phyloP scores from a whole-genome alignment of 2,888 invertebrate species.

The Drosophila neutralis region DNA sequence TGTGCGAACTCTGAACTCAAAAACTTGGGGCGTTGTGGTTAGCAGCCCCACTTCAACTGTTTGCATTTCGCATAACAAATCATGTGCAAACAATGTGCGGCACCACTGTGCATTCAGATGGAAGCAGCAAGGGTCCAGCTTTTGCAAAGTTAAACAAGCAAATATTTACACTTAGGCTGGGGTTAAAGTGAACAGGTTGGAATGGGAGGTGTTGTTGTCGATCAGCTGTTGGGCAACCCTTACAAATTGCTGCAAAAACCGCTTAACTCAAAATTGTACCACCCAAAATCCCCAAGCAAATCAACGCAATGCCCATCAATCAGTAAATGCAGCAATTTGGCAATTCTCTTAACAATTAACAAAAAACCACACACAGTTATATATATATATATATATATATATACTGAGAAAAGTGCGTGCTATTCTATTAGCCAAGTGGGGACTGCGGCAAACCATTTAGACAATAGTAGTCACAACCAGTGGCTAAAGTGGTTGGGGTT shows the following conservation, averaged over 20 bases:
- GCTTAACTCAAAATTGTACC: slow-evolving; percentile 46
- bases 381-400: background rate
- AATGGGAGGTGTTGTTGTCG: background rate
- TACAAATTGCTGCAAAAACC: slow-evolving; percentile 44
- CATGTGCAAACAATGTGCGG: slow-evolving; percentile 69
- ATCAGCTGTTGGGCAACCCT: slow-evolving; percentile 37
- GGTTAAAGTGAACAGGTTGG: no score
- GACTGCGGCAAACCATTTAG: slow-evolving; percentile 38
- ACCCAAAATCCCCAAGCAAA: slow-evolving; percentile 66
- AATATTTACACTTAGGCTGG: slow-evolving; percentile 63
- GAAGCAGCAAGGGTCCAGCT: slow-evolving; percentile 24
- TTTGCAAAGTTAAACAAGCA: slow-evolving; percentile 46
- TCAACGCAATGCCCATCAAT: slow-evolving; percentile 61
- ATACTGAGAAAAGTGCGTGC: slow-evolving; percentile 30
- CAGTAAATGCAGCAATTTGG: slow-evolving; percentile 32
- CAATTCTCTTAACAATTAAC: slow-evolving; percentile 75
- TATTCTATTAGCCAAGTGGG: slow-evolving; percentile 69
- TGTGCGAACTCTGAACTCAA: slow-evolving; percentile 1
- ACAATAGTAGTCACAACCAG: slow-evolving; percentile 20
- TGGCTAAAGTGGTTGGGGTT: background rate
- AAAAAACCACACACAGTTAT: slow-evolving; percentile 38
- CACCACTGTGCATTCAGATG: slow-evolving; percentile 36
- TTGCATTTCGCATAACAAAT: slow-evolving; percentile 73
- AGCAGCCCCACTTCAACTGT: slow-evolving; percentile 30
- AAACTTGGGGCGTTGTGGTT: background rate